Conservation (phyloP, 2,797 vertebrate species). For the Allobates femoralis region DNA sequence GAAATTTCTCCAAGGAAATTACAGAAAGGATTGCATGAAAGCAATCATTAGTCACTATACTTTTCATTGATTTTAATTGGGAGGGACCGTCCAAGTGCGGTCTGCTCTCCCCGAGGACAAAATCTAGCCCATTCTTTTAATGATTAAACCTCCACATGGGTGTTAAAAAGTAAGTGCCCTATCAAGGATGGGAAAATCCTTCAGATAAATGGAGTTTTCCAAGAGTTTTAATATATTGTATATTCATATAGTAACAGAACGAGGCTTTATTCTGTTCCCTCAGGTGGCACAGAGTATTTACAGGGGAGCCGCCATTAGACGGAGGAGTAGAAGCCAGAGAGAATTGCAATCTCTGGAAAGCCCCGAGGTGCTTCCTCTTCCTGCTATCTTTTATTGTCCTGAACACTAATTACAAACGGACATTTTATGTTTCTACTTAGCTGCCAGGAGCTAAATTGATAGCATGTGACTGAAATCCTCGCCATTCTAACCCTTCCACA, state of each 20-base stretch:
- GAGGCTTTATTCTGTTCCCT: conserved; percentile 24
- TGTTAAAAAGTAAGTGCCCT: not conserved
- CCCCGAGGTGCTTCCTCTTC: conserved; percentile 59
- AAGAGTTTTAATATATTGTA: not conserved
- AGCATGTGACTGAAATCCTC: conserved; percentile 51
- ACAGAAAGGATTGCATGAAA: not conserved
- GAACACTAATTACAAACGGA: conserved; percentile 63
- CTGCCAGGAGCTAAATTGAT: conserved; percentile 61
- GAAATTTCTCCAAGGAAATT: not conserved
- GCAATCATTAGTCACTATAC: not conserved
- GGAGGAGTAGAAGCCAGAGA: conserved; percentile 39
- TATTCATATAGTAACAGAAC: not conserved
- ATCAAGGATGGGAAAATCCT: not conserved
- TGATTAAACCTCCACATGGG: not conserved
- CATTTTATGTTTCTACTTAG: conserved; percentile 62
- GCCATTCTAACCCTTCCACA: conserved; percentile 31
- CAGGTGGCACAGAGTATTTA: conserved; percentile 41
- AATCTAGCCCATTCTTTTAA: not conserved
- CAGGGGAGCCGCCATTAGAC: conserved; percentile 42
- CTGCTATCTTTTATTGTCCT: conserved; percentile 62
- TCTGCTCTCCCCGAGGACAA: not conserved
- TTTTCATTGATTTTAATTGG: not conserved
- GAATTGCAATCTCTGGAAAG: conserved; percentile 55
- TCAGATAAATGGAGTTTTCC: not conserved
- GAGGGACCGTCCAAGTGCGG: not conserved